Evolutionary conservation across 53 echinoderm and acorn worm species (phyloP).

Genomic region (Pentamera pediparva): DNA sequence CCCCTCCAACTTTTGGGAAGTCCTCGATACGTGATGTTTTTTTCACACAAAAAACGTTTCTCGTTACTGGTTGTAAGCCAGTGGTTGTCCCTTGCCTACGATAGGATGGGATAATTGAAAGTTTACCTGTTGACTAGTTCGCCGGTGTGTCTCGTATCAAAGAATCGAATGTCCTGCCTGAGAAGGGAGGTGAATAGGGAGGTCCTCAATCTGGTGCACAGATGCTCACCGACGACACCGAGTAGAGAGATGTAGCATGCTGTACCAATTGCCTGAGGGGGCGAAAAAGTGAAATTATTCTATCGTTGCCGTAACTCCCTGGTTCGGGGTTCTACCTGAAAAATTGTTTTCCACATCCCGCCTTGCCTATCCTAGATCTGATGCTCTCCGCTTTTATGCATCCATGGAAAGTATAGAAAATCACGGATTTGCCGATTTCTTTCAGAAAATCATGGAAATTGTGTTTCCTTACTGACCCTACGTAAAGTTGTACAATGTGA

Average conservation of each 20-base stretch:
- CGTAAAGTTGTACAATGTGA: too few relatives aligned
- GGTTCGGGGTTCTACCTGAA: too few relatives aligned
- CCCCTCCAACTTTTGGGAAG: too few relatives aligned
- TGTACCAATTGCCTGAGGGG: conserved; percentile 62
- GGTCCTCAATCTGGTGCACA: conserved; percentile 74
- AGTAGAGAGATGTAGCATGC: conserved; percentile 76
- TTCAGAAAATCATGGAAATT: too few relatives aligned
- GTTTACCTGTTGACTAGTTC: conserved; percentile 85
- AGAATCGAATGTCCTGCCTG: conserved; percentile 88
- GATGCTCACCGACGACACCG: conserved; percentile 67
- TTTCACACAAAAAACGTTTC: not conserved
- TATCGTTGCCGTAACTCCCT: too few relatives aligned
- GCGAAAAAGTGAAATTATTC: too few relatives aligned
- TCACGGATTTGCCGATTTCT: too few relatives aligned
- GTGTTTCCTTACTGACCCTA: too few relatives aligned
- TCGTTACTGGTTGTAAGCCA: not conserved
- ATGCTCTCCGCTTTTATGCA: too few relatives aligned
- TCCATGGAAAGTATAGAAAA: too few relatives aligned
- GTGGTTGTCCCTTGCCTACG: not conserved
- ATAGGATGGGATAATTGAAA: not conserved
- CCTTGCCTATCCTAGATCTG: too few relatives aligned
- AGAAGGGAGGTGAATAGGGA: conserved; percentile 77
- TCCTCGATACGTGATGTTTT: not conserved
- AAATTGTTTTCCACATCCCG: too few relatives aligned
- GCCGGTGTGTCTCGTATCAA: conserved; percentile 82